phyloP scores from a whole-genome alignment of 2,888 invertebrate genomes.

The Agrotis segetum region DNA sequence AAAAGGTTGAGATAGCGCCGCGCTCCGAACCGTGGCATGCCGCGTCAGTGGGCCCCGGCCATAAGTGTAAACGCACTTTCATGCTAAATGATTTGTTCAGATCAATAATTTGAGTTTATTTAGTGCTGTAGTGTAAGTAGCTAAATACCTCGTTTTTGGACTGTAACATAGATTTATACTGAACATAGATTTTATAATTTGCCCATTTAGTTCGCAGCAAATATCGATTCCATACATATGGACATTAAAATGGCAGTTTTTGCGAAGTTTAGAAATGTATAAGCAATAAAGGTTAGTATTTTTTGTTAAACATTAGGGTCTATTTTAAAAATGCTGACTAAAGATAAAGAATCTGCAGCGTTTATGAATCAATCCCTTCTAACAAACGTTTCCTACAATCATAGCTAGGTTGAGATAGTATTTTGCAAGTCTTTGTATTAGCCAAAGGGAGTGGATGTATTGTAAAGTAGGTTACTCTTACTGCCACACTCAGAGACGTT shows the following conservation, averaged over 20 bases:
- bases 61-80: background rate
- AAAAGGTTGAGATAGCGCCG: too few relatives aligned
- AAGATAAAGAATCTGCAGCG: background rate
- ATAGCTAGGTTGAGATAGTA: conserved; percentile 18
- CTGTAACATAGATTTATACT: conserved; percentile 3
- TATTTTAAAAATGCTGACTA: background rate
- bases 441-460: conserved; percentile 59
- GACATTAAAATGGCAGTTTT: background rate
- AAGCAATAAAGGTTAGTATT: background rate
- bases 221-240: background rate
- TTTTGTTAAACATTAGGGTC: background rate
- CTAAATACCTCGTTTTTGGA: conserved; percentile 18
- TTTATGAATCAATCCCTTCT: background rate
- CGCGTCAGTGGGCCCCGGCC: too few relatives aligned
- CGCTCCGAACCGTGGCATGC: too few relatives aligned
- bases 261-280: background rate
- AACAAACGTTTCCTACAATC: conserved; percentile 1
- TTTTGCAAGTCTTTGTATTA: conserved; percentile 34
- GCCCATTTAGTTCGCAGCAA: conserved; percentile 16
- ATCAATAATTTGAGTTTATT: conserved; percentile 4
- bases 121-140: conserved; percentile 24
- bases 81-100: background rate
- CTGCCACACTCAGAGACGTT: conserved; percentile 17
- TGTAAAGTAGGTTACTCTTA: conserved; percentile 32
- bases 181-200: conserved; percentile 29